Percentiles rank a stretch among this genome's conserved stretches.
These are phyloP conservation scores for Monopterus albus DNA, from an alignment of 2,113 vertebrate genomes.

Conservation along the genomic window DNA sequence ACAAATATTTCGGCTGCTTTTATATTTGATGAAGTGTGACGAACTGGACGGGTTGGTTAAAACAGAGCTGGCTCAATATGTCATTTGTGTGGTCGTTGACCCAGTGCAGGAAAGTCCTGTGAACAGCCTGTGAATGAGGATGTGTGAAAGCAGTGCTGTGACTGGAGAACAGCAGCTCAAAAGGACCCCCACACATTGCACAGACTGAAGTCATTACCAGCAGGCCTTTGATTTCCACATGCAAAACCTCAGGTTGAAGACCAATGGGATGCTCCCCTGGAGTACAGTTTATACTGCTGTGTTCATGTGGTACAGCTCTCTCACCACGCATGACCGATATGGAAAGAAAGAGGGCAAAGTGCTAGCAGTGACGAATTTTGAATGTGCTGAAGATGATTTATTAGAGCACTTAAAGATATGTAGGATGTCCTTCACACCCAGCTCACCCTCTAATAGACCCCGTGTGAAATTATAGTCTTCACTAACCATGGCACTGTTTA, in stretches of 20 bases:
- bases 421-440: slow-evolving; percentile 66
- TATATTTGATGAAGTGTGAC: slow-evolving; percentile 70
- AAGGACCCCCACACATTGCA: slow-evolving; percentile 62
- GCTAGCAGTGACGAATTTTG: slow-evolving; percentile 71
- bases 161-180: slow-evolving; percentile 66
- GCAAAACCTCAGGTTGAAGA: slow-evolving; percentile 68
- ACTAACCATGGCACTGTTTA: slow-evolving; percentile 49
- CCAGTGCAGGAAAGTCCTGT: slow-evolving; percentile 40
- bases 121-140: slow-evolving; percentile 67
- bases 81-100: slow-evolving; percentile 66
- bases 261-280: slow-evolving; percentile 51
- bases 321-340: slow-evolving; percentile 37
- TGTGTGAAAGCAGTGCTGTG: slow-evolving; percentile 65
- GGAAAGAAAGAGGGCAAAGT: slow-evolving; percentile 62
- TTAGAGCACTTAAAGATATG: slow-evolving; percentile 72
- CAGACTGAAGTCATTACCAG: slow-evolving; percentile 78
- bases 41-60: slow-evolving; percentile 42
- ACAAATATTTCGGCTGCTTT: slow-evolving; percentile 58
- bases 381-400: slow-evolving; percentile 75
- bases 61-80: slow-evolving; percentile 57
- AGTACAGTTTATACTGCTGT: slow-evolving; percentile 46
- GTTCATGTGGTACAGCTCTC: slow-evolving; percentile 51
- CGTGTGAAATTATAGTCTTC: slow-evolving; percentile 51
- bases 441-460: slow-evolving; percentile 60
- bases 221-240: slow-evolving; percentile 73